Conservation (phyloP, 2,888 invertebrate species). For the Tinea semifulvella region DNA sequence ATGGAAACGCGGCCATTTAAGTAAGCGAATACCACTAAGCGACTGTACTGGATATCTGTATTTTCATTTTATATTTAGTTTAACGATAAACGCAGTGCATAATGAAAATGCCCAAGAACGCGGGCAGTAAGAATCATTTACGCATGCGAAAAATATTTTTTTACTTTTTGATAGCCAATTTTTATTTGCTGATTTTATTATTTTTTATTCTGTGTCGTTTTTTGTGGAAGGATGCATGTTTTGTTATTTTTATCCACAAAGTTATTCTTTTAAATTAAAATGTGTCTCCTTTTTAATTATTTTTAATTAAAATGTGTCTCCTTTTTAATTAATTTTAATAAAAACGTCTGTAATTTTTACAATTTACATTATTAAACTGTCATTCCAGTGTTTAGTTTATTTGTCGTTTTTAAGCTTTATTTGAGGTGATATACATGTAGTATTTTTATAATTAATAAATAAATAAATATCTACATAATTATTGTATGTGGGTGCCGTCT, state of each 20-base stretch:
- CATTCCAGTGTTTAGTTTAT: constrained; percentile 54
- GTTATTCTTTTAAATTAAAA: not conserved
- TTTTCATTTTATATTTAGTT: no score
- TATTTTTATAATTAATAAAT: constrained; percentile 22
- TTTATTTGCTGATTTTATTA: not conserved
- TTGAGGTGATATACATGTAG: constrained; percentile 40
- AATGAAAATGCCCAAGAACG: no score
- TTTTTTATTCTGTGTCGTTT: not conserved
- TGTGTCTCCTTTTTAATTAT: not conserved
- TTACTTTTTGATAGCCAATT: no score
- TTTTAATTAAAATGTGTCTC: not conserved
- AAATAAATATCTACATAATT: not conserved
- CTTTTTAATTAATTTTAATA: not conserved
- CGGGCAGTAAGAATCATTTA: no score
- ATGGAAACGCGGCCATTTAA: no score
- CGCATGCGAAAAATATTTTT: no score
- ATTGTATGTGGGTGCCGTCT: constrained; percentile 49
- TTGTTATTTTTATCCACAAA: not conserved
- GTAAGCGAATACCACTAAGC: no score
- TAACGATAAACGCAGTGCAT: no score
- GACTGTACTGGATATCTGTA: no score
- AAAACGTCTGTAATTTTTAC: constrained; percentile 1
- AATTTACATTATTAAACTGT: constrained; percentile 36
- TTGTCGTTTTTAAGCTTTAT: constrained; percentile 39
- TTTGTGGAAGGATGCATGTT: not conserved